Conservation (phyloP, 2,113 vertebrate genomes). For the Microcebus lehilahytsara region DNA sequence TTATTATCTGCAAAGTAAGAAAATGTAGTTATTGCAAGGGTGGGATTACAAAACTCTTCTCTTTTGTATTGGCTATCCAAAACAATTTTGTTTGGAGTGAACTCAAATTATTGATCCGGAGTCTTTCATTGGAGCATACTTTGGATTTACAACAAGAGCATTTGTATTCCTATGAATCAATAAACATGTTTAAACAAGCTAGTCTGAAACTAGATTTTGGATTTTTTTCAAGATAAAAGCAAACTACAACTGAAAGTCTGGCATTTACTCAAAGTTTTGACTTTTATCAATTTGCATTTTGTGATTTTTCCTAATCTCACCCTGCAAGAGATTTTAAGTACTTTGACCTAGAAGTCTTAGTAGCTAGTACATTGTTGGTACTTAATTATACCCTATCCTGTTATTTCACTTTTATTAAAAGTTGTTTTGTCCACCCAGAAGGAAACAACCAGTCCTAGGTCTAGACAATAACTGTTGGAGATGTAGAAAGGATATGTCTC, state of each 20-base stretch:
- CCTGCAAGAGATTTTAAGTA: neutral
- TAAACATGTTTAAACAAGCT: conserved; percentile 59
- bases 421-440: neutral
- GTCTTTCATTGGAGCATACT: neutral
- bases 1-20: conserved; percentile 38
- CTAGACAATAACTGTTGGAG: neutral
- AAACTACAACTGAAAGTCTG: conserved; percentile 10
- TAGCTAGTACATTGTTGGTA: neutral
- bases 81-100: neutral
- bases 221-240: conserved; percentile 48
- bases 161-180: neutral
- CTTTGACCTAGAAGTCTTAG: conserved; percentile 24
- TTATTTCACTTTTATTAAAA: conserved; percentile 41
- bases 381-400: neutral
- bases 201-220: neutral
- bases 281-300: neutral
- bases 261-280: conserved; percentile 3
- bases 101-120: neutral
- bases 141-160: neutral
- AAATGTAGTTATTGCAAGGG: neutral
- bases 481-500: neutral
- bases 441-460: neutral
- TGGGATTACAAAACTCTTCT: neutral
- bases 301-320: neutral
- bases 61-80: neutral